Evolutionary conservation across 1,140 invertebrate species (phyloP), one percentile per base, ranked within the genome.

Genomic region (Gonatopus flavifemur): DNA sequence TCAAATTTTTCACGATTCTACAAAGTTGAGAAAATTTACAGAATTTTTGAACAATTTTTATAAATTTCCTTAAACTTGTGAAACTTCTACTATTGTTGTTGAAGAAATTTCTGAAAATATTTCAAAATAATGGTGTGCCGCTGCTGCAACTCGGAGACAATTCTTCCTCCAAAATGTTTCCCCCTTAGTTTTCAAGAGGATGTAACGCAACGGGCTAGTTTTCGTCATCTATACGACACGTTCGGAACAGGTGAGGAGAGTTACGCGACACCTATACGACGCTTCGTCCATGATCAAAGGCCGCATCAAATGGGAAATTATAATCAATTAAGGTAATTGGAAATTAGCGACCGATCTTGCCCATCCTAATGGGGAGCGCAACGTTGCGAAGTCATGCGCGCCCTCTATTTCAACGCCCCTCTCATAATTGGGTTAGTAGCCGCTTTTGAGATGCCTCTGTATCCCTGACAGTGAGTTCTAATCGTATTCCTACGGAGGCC

Each of bases 331-430:
- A 70, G 61, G 64, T 74, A 72, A 74, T 72, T 72, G 70, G 61
- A 72, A 72, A 74, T 74, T 74, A 74, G 69, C 60, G 72, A 74
- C 70, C 72, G 70, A 74, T 74, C 72, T 74, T 72, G 48, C 49
- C 62, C 64, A 65, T 69, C 61, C 62, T 71, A 69, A 72, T 68
- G 63, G 69, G n/a, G n/a, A n/a, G n/a, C n/a, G n/a, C n/a, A n/a
- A n/a, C n/a, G n/a, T n/a, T 58, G 58, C 56, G 62, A 52, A 64
- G 62, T 63, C 58, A n/a, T n/a, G 65, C 59, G 62, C 68, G 59
- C 68, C 62, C 58, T 57, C 47, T 49, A 31, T 20, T 30, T 20
- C 47, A 18, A 22, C 30, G 61, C 62, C 61, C 62, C 55, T 52
- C 63, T 51, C 57, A 70, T 70, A 70, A 74, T 72, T 55, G 53